Evolutionary conservation across 1,140 invertebrate genomes (phyloP).

Genomic region (Drosophila navojoa): DNA sequence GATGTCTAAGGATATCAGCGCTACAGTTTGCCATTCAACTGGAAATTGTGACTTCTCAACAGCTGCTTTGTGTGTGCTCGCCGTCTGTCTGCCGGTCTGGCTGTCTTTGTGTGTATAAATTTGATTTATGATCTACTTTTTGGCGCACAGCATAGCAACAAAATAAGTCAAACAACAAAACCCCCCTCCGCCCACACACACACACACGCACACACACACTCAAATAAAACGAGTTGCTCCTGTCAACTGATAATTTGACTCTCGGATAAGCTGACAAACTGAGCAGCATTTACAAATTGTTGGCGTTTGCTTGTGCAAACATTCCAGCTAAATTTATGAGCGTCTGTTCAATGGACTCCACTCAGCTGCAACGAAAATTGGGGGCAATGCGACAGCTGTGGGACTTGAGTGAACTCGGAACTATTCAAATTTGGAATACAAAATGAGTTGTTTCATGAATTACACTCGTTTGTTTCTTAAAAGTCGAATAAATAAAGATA

Average conservation of each 20-base stretch:
- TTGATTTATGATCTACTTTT: conserved; percentile 72
- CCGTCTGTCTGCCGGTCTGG: conserved; percentile 6
- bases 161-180: conserved; percentile 48
- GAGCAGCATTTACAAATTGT: conserved; percentile 37
- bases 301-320: conserved; percentile 14
- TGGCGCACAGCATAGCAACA: conserved; percentile 27
- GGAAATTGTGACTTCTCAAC: conserved; percentile 15
- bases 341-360: neutral
- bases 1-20: conserved; percentile 38
- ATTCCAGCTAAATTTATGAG: conserved; percentile 30
- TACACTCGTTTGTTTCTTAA: no score
- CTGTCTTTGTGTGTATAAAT: conserved; percentile 35
- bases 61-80: neutral
- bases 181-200: neutral
- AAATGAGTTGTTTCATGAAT: neutral
- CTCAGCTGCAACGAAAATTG: conserved; percentile 3
- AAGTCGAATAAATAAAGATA: no score
- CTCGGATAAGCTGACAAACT: conserved; percentile 41
- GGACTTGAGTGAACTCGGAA: neutral
- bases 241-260: conserved; percentile 69
- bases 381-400: conserved; percentile 1
- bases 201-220: conserved; percentile 4
- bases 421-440: neutral
- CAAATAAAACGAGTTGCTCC: conserved; percentile 46
- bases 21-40: conserved; percentile 15